Percentiles rank a stretch among this genome's conserved stretches.
Evolutionary conservation across 2,888 invertebrate species (phyloP).

Genomic region (Nycteola revayana): DNA sequence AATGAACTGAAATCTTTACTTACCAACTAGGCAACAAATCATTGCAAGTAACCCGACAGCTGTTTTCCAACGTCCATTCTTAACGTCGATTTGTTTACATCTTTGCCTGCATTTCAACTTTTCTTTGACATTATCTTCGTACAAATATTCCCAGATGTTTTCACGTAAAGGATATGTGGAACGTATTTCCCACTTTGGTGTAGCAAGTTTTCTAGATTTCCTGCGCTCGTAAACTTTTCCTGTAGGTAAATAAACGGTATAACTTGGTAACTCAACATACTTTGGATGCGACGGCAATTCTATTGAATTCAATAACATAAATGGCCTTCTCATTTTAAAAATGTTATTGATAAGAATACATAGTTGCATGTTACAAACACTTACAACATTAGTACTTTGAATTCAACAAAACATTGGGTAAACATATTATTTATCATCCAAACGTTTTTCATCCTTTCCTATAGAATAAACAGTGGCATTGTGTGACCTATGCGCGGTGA

Average conservation of each 20-base stretch:
- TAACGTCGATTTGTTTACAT: constrained; percentile 39
- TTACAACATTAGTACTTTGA: too few species aligned
- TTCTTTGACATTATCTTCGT: constrained; percentile 42
- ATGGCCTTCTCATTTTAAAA: too few species aligned
- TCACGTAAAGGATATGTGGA: constrained; percentile 57
- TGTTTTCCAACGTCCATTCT: constrained; percentile 37
- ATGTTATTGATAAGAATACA: too few species aligned
- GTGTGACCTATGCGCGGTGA: too few species aligned
- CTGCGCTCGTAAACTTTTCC: constrained; percentile 56
- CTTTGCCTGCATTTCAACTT: constrained; percentile 46
- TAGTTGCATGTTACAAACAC: too few species aligned
- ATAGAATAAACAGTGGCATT: too few species aligned
- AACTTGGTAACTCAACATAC: constrained; percentile 43
- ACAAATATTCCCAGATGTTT: constrained; percentile 65
- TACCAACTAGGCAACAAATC: background rate
- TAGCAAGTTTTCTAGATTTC: constrained; percentile 45
- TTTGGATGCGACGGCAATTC: constrained; percentile 40
- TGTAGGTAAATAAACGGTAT: constrained; percentile 40
- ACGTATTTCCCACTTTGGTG: constrained; percentile 54
- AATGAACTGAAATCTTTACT: too few species aligned
- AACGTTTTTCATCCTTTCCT: too few species aligned
- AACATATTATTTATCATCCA: too few species aligned
- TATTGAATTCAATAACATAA: too few species aligned
- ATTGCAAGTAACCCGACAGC: constrained; percentile 40
- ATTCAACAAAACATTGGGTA: too few species aligned